These are phyloP conservation scores for Hydra vulgaris DNA, from an alignment of 30 jellyfish, hydroid and myxozoan species.

Conservation along the genomic window DNA sequence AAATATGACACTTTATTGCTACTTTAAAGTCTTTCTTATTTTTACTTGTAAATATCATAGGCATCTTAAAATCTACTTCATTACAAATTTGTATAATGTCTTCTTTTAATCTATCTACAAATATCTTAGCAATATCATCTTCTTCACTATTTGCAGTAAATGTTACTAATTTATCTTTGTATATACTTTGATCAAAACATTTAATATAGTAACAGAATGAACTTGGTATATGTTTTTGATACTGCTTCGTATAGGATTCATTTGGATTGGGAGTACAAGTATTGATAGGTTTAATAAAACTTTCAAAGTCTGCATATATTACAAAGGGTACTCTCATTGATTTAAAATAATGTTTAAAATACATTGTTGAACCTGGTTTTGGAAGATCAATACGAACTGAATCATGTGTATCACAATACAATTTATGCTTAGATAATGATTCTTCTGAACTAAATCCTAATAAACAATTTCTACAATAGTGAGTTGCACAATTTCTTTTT, in stretches of 20 bases:
- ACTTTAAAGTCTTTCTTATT: too few species aligned
- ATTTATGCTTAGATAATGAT: background rate
- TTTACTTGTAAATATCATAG: too few species aligned
- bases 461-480: constrained; percentile 26
- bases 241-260: background rate
- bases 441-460: constrained; percentile 11
- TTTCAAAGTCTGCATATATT: constrained; percentile 34
- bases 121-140: background rate
- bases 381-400: constrained; percentile 18
- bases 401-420: constrained; percentile 6
- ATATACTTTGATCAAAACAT: background rate
- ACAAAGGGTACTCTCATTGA: constrained; percentile 14
- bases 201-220: background rate
- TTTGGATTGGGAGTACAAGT: background rate
- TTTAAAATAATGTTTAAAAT: background rate
- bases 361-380: constrained; percentile 25
- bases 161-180: background rate
- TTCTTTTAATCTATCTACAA: background rate
- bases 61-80: background rate
- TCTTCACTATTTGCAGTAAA: background rate
- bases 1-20: background rate
- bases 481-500: background rate
- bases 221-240: constrained; percentile 4
- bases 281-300: constrained; percentile 1
- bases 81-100: background rate